These are phyloP conservation scores for Acanthurus lineatus DNA, from an alignment of 2,797 vertebrate species.

Conservation along the genomic window DNA sequence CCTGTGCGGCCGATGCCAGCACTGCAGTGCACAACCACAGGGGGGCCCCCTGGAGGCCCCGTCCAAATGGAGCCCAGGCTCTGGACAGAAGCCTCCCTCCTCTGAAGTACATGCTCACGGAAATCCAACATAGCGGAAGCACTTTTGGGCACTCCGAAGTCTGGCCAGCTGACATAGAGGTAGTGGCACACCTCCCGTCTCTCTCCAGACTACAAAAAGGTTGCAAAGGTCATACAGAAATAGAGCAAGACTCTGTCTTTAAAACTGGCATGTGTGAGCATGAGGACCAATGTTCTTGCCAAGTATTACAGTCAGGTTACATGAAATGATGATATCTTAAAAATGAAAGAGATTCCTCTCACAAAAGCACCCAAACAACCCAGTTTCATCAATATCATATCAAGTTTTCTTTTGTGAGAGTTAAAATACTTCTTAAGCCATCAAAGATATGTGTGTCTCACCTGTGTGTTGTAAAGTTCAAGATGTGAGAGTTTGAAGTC, in stretches of 20 bases:
- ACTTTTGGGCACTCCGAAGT: constrained; percentile 91
- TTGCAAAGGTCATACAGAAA: not conserved
- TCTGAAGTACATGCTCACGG: constrained; percentile 86
- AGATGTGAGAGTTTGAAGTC: constrained; percentile 89
- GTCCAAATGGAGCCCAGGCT: constrained; percentile 85
- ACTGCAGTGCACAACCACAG: constrained; percentile 90
- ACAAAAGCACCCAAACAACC: constrained; percentile 10
- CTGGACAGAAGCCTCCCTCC: constrained; percentile 83
- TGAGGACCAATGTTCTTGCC: not conserved
- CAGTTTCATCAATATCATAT: not conserved
- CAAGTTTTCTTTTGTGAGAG: not conserved
- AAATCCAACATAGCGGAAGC: constrained; percentile 91
- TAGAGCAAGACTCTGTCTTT: not conserved
- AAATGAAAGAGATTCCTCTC: not conserved
- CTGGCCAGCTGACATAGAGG: constrained; percentile 92
- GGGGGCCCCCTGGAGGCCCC: constrained; percentile 86
- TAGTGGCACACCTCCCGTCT: constrained; percentile 88
- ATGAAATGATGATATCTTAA: not conserved
- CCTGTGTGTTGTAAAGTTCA: constrained; percentile 89
- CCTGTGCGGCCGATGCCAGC: constrained; percentile 91
- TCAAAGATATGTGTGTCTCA: constrained; percentile 48
- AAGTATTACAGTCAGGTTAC: not conserved
- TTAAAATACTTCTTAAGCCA: not conserved
- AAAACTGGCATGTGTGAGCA: not conserved
- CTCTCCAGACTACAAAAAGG: constrained; percentile 84